Evolutionary conservation across 2,797 vertebrate species (phyloP).

Genomic region (Intellagama lesueurii): DNA sequence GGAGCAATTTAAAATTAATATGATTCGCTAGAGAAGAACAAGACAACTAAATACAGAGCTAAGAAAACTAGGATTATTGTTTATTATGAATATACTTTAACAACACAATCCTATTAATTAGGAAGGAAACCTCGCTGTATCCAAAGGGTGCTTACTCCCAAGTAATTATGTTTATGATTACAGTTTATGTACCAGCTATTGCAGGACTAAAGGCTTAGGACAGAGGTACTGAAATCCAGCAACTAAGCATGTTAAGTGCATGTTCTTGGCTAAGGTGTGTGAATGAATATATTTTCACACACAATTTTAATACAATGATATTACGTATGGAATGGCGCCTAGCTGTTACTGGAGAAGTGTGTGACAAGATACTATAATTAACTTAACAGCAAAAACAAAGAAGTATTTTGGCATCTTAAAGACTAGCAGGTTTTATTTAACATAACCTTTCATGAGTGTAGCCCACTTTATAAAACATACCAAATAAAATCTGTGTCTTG

Average conservation of each 20-base stretch:
- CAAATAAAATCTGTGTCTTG: too few species aligned
- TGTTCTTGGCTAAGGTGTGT: too few species aligned
- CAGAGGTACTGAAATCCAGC: not conserved
- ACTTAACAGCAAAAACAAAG: too few species aligned
- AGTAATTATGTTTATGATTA: not conserved
- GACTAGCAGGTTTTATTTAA: too few species aligned
- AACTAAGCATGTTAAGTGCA: not conserved
- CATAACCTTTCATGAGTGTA: too few species aligned
- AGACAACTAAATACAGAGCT: not conserved
- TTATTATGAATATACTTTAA: not conserved
- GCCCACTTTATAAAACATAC: too few species aligned
- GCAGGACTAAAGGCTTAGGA: not conserved
- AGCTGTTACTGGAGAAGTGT: not conserved
- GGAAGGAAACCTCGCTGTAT: not conserved
- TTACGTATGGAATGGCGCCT: not conserved
- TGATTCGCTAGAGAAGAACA: not conserved
- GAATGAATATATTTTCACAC: not conserved
- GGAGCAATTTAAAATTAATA: not conserved
- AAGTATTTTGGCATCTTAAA: too few species aligned
- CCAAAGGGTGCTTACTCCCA: not conserved
- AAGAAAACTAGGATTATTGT: not conserved
- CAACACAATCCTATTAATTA: not conserved
- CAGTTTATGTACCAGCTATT: not conserved
- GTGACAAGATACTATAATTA: not conserved
- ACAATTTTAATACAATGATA: not conserved